Base-by-base conservation (phyloP, 2,888 invertebrate species). In the Eristalis arbustorum region DNA sequence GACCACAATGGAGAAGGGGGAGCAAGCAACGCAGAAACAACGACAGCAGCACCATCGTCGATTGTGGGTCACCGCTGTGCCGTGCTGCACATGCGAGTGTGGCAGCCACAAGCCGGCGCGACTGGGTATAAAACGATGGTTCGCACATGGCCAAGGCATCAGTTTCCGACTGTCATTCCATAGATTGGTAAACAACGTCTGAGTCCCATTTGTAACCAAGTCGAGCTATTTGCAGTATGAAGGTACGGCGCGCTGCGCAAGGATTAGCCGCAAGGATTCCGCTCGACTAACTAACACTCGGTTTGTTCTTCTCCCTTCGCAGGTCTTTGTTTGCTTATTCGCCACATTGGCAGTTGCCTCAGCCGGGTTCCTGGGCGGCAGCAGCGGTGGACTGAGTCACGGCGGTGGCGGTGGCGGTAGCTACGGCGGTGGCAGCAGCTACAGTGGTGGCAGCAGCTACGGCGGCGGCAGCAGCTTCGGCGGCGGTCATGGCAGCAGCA, bases 271-370 rank as follows among this genome's bases (percentile, higher is more conserved):
- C 34, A 57, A 76, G 81, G 81, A 77, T 40, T 42, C 4, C 18
- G 8, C 8, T 5, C 11, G n/a, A 28, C 61, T 82, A 69, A 28
- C 61, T 82, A 69, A 84, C 31, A 31, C 31, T 8, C 14, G 72
- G 37, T 37, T 22, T 37, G 28, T 59, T 23, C 34, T 69, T 79
- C 8, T 72, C 59, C 14, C 28, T 69, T 76, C 8, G 66, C 59
- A 89, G 89, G 78, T 88, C 73, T 89, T 89, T 72, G 79, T 89
- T 59, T 89, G 89, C 81, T 67, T 89, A 69, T 84, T 89, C 74
- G 88, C 89, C 64, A 69, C 83, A 59, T 42, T 89, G 85, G 89
- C 88, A 28, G 88, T 75, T 18, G 88, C 84, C 13, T 84, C 73
- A 23, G 89, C 89, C 69, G 89, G 87, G 34, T 62, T 87, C 78